Evolutionary conservation across 2,797 vertebrate genomes (phyloP).

Genomic region (Echiichthys vipera): DNA sequence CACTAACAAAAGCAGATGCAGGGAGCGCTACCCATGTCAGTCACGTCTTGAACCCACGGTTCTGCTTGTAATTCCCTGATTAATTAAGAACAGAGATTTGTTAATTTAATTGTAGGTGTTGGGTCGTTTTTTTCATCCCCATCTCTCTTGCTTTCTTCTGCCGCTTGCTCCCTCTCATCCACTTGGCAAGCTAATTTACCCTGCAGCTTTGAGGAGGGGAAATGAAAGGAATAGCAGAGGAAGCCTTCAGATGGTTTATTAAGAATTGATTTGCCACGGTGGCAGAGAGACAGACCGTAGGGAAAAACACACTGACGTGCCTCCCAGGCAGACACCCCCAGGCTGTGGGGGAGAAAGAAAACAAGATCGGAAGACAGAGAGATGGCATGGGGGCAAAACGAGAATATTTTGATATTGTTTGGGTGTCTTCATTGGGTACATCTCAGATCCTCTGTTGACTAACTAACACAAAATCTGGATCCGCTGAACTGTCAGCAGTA

Average conservation of each 20-base stretch:
- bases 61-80: constrained; percentile 69
- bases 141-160: constrained; percentile 57
- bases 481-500: constrained; percentile 4
- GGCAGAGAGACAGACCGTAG: constrained; percentile 60
- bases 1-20: constrained; percentile 60
- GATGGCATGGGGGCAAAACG: constrained; percentile 17
- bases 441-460: constrained; percentile 23
- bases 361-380: constrained; percentile 5
- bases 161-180: constrained; percentile 63
- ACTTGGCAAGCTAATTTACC: constrained; percentile 74
- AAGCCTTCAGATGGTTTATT: constrained; percentile 75
- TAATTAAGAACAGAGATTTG: constrained; percentile 78
- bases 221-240: constrained; percentile 71
- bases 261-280: constrained; percentile 75
- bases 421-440: constrained; percentile 10
- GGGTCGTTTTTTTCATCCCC: constrained; percentile 25
- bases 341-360: constrained; percentile 26
- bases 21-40: constrained; percentile 61
- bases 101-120: constrained; percentile 76
- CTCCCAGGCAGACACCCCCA: constrained; percentile 70
- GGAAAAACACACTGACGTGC: constrained; percentile 68
- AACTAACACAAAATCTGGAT: constrained; percentile 13
- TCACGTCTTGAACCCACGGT: constrained; percentile 60
- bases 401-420: constrained; percentile 34
- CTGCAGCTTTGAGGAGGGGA: constrained; percentile 68